Evolutionary conservation across 2,888 invertebrate genomes (phyloP), one percentile per base, ranked within the genome.

Genomic region (Penaeus monodon): DNA sequence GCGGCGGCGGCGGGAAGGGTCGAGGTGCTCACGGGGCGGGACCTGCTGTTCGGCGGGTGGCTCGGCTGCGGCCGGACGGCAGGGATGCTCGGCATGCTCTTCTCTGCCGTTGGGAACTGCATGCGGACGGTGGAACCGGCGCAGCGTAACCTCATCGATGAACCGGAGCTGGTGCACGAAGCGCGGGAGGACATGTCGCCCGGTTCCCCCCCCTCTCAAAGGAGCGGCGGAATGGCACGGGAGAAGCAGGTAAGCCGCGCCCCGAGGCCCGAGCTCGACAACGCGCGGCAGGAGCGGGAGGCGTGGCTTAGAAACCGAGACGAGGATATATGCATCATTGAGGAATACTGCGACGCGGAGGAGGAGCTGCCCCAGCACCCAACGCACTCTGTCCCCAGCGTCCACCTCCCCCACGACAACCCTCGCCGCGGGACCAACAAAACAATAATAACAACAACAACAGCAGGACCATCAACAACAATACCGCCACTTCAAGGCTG

Each of bases 11-110:
- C 44, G 12, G 24, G 38, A n/a, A n/a, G 38, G 33, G n/a, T 27
- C 27, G 38, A 44, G 24, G 78, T 77, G 24, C 57, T 22, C 3
- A 27, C 44, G 1, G 38, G n/a, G 20, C 38, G 73, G 24, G 77
- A 49, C 63, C 14, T 44, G n/a, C 33, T 79, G 29, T 29, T 68
- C 24, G 77, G 65, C 63, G 22, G 65, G n/a, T 66, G 83, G 29
- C 29, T 68, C 22, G 70, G 79, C 24, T 63, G 87, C 33, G 84
- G 84, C 27, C 29, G 49, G 14, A 73, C 63, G 66, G 44, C 73
- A n/a, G 82, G 78, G 38, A 86, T 86, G 86, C 33, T 86, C 63
- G 86, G 86, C 17, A 70, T 86, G 82, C 73, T 86, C 24, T 44
- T 86, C 2, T 81, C 86, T 7, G 83, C 70, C 63, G 86, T 86